A percentile compares a stretch with the other conserved stretches of the same genome.
These are phyloP conservation scores for Luidia sarsii DNA, from an alignment of 53 echinoderm and acorn worm genomes.

Conservation along the genomic window DNA sequence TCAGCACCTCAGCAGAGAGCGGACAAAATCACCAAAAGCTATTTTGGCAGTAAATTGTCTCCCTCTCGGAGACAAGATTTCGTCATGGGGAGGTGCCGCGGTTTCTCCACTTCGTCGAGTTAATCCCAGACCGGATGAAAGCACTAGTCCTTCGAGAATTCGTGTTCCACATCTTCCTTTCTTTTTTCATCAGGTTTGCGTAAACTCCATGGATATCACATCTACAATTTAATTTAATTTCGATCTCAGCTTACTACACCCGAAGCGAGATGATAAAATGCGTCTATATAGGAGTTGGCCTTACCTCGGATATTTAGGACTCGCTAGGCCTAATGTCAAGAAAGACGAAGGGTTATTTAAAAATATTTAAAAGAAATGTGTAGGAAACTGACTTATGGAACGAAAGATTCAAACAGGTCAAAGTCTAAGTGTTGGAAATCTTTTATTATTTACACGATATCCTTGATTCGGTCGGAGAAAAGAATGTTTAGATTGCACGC, in stretches of 20 bases:
- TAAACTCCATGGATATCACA: neutral
- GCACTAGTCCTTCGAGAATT: neutral
- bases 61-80: neutral
- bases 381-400: no score
- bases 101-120: neutral
- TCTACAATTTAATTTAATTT: conserved; percentile 39
- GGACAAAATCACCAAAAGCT: neutral
- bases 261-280: conserved; percentile 1
- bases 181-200: neutral
- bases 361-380: no score
- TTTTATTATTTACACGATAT: no score
- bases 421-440: no score
- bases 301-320: no score
- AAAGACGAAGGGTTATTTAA: no score
- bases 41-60: neutral
- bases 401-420: no score
- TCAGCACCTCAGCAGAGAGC: neutral
- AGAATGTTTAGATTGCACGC: no score
- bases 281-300: no score
- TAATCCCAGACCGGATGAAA: conserved; percentile 29
- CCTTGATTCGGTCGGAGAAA: no score
- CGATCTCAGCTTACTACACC: conserved; percentile 23
- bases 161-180: conserved; percentile 14
- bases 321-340: no score
- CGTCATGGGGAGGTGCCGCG: neutral